Conservation (phyloP, 2,797 vertebrate species). For the Chloroceryle inda region DNA sequence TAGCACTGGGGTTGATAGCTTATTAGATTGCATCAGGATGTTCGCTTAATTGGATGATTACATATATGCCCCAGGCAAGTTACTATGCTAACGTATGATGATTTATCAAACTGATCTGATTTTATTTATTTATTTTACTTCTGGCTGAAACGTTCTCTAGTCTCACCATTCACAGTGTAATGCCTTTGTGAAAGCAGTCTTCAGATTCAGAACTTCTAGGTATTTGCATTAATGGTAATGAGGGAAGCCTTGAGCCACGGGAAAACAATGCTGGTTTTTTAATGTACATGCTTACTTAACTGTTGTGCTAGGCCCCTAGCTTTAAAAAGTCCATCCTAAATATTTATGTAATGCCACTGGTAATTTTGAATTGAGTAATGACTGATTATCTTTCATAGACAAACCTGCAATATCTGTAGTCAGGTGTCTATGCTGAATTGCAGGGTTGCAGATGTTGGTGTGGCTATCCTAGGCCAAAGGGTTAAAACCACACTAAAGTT, state of each 20-base stretch:
- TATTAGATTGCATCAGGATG: slow-evolving; percentile 14
- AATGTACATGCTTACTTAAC: not conserved
- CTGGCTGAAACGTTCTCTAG: not conserved
- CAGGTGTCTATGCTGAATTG: not conserved
- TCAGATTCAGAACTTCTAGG: not conserved
- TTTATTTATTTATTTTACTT: slow-evolving; percentile 64
- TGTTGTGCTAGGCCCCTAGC: not conserved
- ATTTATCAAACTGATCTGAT: slow-evolving; percentile 29
- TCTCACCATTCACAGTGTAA: not conserved
- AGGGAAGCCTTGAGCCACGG: not conserved
- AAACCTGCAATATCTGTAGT: not conserved
- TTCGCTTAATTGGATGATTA: slow-evolving; percentile 54
- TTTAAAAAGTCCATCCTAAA: not conserved
- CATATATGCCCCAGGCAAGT: not conserved
- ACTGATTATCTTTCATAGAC: not conserved
- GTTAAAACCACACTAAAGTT: not conserved
- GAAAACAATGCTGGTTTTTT: not conserved
- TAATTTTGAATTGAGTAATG: not conserved
- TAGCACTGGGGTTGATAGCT: slow-evolving; percentile 40
- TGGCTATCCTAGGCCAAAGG: not conserved
- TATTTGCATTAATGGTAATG: not conserved
- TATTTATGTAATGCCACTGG: not conserved
- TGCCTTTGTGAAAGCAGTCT: not conserved
- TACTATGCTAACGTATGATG: slow-evolving; percentile 4
- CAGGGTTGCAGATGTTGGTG: not conserved